Conservation (phyloP, 1,140 invertebrate species). For the Temnothorax longispinosus region DNA sequence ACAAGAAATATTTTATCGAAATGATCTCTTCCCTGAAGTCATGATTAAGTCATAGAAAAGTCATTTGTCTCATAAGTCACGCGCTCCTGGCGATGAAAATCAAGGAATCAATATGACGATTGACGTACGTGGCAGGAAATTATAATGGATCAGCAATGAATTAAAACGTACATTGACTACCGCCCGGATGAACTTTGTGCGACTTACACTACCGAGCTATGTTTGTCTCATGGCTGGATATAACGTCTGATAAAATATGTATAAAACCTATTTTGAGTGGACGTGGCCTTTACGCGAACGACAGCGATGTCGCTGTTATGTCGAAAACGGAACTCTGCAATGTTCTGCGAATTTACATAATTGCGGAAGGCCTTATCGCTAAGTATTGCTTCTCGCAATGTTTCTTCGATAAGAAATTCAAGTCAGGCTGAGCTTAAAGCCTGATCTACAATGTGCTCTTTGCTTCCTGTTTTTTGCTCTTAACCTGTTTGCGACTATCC, state of each 20-base stretch:
- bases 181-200: slow-evolving; percentile 13
- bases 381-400: not conserved
- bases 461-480: too few relatives aligned
- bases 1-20: not conserved
- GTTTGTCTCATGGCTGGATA: slow-evolving; percentile 54
- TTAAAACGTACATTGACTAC: slow-evolving; percentile 21
- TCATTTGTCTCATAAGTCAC: not conserved
- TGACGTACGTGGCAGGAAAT: slow-evolving; percentile 18
- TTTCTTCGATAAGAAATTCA: not conserved
- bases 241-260: slow-evolving; percentile 68
- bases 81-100: not conserved
- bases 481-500: too few relatives aligned
- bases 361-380: not conserved
- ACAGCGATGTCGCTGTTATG: not conserved
- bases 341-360: slow-evolving; percentile 9
- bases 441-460: too few relatives aligned
- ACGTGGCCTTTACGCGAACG: slow-evolving; percentile 40
- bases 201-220: not conserved
- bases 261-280: slow-evolving; percentile 69
- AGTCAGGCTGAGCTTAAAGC: not conserved
- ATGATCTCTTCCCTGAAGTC: not conserved
- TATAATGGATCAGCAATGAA: not conserved
- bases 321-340: slow-evolving; percentile 3
- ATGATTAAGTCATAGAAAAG: not conserved
- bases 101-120: slow-evolving; percentile 9